These are phyloP conservation scores for Dicycla oo DNA, from an alignment of 2,888 invertebrate genomes.

Conservation along the genomic window DNA sequence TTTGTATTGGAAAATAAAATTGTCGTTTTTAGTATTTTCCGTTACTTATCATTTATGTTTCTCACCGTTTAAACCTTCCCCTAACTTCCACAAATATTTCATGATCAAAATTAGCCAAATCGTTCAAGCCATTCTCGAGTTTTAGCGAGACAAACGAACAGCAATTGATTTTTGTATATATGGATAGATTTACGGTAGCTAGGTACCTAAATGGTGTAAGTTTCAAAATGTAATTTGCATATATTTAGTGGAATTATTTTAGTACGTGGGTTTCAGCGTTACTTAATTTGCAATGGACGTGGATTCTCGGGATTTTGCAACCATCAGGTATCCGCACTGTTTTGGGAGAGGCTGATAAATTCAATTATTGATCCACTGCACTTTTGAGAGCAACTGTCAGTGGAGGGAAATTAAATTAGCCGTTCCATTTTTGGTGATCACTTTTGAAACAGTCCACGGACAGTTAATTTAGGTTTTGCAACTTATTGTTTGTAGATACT, in stretches of 20 bases:
- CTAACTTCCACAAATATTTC: too few species aligned
- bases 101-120: too few species aligned
- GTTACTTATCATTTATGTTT: too few species aligned
- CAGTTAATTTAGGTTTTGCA: slow-evolving; percentile 10
- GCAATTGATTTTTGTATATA: too few species aligned
- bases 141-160: too few species aligned
- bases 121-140: too few species aligned
- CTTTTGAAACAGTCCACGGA: too few species aligned
- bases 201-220: not conserved
- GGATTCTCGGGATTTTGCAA: slow-evolving; percentile 24
- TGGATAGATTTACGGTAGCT: slow-evolving; percentile 24
- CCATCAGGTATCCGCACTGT: not conserved
- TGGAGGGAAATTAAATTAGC: not conserved
- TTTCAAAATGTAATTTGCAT: slow-evolving; percentile 32
- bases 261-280: slow-evolving; percentile 22
- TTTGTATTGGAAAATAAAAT: too few species aligned
- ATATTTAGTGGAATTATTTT: slow-evolving; percentile 27
- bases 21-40: too few species aligned
- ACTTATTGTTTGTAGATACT: not conserved
- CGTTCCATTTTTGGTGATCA: not conserved
- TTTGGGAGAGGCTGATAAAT: not conserved
- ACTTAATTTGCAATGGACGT: slow-evolving; percentile 30
- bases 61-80: too few species aligned
- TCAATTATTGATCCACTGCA: slow-evolving; percentile 26
- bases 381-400: slow-evolving; percentile 12